Percentiles rank a stretch among this genome's conserved stretches.
Evolutionary conservation across 2,888 invertebrate genomes (phyloP).

Genomic region (Azorinus chamasolen): DNA sequence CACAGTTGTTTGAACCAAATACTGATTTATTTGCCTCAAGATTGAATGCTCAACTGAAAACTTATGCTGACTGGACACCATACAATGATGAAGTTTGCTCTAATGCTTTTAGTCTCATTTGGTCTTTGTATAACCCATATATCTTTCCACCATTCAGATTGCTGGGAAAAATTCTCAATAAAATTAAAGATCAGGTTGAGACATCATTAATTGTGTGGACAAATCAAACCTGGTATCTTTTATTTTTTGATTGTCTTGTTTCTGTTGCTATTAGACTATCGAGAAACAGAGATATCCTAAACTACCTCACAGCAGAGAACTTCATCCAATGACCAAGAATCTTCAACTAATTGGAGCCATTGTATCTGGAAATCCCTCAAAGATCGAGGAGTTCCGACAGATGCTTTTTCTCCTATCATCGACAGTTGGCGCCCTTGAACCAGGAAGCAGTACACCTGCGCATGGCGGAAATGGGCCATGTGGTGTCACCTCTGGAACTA

Average conservation of each 20-base stretch:
- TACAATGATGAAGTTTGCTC: slow-evolving; percentile 5
- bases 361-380: slow-evolving; percentile 22
- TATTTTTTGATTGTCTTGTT: slow-evolving; percentile 1
- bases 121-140: slow-evolving; percentile 17
- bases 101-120: slow-evolving; percentile 39
- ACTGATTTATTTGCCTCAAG: slow-evolving; percentile 28
- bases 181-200: background rate
- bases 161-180: background rate
- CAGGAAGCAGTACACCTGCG: slow-evolving; percentile 9
- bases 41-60: slow-evolving; percentile 2
- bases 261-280: background rate
- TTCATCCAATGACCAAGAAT: slow-evolving; percentile 10
- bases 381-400: background rate
- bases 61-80: slow-evolving; percentile 26
- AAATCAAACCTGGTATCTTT: background rate
- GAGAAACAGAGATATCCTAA: slow-evolving; percentile 2
- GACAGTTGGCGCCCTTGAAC: slow-evolving; percentile 10
- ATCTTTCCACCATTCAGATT: slow-evolving; percentile 9
- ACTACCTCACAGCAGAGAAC: slow-evolving; percentile 7
- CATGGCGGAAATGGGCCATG: slow-evolving; percentile 27
- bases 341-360: slow-evolving; percentile 6
- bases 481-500: slow-evolving; percentile 19
- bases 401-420: slow-evolving; percentile 6
- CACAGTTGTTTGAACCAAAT: slow-evolving; percentile 35
- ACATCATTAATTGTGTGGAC: background rate